Conservation (phyloP, 2,888 invertebrate species). For the Himalopsyche kuldschensis region DNA sequence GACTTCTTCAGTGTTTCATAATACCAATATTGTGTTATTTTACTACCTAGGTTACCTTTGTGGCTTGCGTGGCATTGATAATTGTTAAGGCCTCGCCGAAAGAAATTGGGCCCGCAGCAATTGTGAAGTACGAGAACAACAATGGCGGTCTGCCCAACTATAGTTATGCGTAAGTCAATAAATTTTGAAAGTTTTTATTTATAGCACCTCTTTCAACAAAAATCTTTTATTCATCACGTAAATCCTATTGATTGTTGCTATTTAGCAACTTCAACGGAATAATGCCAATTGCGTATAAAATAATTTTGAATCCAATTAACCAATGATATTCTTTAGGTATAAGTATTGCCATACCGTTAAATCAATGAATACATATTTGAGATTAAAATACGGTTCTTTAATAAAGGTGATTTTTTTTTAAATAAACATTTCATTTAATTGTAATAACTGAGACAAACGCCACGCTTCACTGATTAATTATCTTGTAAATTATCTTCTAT, state of each 20-base stretch:
- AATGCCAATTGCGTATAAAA: neutral
- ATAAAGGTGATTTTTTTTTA: too few relatives aligned
- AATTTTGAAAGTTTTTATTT: neutral
- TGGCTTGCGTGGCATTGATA: constrained; percentile 7
- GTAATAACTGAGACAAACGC: too few relatives aligned
- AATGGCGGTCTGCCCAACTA: constrained; percentile 34
- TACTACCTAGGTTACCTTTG: constrained; percentile 15
- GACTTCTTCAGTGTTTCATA: neutral
- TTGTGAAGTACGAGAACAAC: constrained; percentile 23
- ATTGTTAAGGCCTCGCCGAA: constrained; percentile 21
- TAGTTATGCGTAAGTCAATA: constrained; percentile 29
- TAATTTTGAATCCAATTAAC: neutral
- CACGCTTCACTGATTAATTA: too few relatives aligned
- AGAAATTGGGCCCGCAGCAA: constrained; percentile 14
- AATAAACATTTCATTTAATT: too few relatives aligned
- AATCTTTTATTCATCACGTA: neutral
- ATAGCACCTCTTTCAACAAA: neutral
- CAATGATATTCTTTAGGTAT: too few relatives aligned
- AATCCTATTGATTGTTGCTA: neutral
- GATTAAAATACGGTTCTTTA: too few relatives aligned
- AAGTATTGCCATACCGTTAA: too few relatives aligned
- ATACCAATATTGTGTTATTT: neutral
- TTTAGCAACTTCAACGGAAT: neutral
- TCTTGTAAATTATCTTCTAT: too few relatives aligned
- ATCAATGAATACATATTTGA: too few relatives aligned